Percentiles rank a stretch among this genome's conserved stretches.
Conservation (phyloP, 2,113 vertebrate species). For the Cardinalis cardinalis region DNA sequence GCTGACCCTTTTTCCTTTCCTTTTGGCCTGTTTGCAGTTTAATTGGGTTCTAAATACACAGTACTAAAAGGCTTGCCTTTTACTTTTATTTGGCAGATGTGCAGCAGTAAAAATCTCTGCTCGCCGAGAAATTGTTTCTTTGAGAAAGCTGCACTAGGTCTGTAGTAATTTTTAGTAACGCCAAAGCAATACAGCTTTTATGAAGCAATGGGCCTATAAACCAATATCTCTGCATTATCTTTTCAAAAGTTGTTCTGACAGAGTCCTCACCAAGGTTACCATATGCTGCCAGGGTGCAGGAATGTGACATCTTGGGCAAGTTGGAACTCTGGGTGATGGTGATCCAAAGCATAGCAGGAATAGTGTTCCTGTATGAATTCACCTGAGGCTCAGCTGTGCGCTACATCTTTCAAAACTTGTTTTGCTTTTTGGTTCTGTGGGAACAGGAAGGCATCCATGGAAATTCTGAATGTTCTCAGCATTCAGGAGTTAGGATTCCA, state of each 20-base stretch:
- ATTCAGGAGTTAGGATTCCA: neutral
- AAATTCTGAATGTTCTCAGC: neutral
- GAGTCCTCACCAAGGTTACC: neutral
- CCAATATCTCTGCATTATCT: neutral
- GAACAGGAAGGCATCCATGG: neutral
- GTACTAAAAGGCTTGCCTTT: neutral
- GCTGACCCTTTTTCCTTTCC: neutral
- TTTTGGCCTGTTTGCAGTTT: neutral
- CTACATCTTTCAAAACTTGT: neutral
- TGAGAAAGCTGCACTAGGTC: neutral
- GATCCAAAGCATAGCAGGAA: neutral
- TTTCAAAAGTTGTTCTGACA: neutral
- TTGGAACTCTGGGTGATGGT: neutral
- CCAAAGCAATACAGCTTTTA: too few species aligned
- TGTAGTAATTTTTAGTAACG: neutral
- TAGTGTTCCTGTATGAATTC: neutral
- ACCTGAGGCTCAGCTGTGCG: neutral
- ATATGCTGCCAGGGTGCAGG: neutral
- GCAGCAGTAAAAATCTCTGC: neutral
- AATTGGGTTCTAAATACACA: neutral
- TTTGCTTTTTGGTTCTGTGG: neutral
- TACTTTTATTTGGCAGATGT: neutral
- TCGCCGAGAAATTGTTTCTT: neutral
- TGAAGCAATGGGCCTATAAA: neutral
- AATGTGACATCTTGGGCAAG: neutral